Evolutionary conservation across 2,888 invertebrate genomes (phyloP), one percentile per base, ranked within the genome.

Genomic region (Agriopis marginaria): DNA sequence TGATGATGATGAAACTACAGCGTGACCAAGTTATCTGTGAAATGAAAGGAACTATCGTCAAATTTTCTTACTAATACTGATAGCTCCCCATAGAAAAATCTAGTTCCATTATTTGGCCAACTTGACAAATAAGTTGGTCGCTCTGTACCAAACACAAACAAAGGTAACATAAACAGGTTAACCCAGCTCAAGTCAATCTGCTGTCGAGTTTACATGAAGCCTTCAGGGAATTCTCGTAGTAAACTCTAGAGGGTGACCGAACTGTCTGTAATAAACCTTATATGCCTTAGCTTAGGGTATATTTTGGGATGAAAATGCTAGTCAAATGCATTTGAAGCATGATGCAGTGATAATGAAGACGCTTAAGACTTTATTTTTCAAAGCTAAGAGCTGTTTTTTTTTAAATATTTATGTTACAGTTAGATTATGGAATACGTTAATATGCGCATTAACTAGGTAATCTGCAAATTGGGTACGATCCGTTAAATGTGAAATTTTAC

Each of bases 121-220:
- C 45, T 32, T 4, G 32, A 3, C 32, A 11, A 32, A 11, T 12
- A 12, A 47, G 11, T 44, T 58, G 4, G 56, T 56, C 42, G 10
- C 50, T 39, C 42, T 32, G 23, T 44, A 40, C 66, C 63, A 60
- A 63, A 66, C 56, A 72, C 71, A 75, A 74, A 71, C 75, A 77
- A 75, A 77, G 69, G 65, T 71, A 73, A 63, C 71, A 63, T 85
- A 83, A 87, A 78, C 78, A 53, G 70, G 79, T 85, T 86, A 85
- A 72, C 74, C 76, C 77, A 68, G 66, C 49, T 9, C 80, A 76
- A 86, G 89, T 90, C 90, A 85, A 83, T 90, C 84, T 72, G 40
- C 79, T 86, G 90, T 89, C 90, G 73, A 82, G 88, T 90, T 89
- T 86, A 81, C 82, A 78, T 70, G 61, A 67, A 72, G 68, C 69